Evolutionary conservation across 1,140 invertebrate species (phyloP).

Genomic region (Aphelenchoides fujianensis): DNA sequence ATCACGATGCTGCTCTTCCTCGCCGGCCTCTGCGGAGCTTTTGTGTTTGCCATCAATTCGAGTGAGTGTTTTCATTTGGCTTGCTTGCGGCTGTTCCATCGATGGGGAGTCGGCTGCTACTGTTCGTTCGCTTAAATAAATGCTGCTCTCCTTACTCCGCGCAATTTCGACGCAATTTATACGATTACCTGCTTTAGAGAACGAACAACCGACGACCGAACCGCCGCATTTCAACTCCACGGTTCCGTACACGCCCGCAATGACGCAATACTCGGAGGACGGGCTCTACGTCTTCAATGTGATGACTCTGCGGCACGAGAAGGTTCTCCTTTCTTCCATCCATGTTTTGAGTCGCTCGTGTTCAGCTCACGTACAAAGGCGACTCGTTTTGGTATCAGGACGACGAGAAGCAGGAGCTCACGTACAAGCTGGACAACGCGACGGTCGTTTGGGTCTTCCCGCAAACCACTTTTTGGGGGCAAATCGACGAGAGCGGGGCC

Average conservation of each 20-base stretch:
- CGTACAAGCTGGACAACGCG: slow-evolving; percentile 1
- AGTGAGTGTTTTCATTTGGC: too few relatives aligned
- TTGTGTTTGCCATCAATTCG: not conserved
- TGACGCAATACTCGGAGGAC: not conserved
- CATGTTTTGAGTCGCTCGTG: too few relatives aligned
- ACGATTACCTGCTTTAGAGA: too few relatives aligned
- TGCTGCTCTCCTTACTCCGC: too few relatives aligned
- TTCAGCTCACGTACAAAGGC: not conserved
- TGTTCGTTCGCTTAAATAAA: too few relatives aligned
- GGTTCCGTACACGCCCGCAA: not conserved
- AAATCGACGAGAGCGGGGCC: not conserved
- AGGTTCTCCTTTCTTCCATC: too few relatives aligned
- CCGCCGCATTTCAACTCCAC: not conserved
- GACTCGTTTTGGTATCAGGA: slow-evolving; percentile 26
- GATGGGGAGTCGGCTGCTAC: too few relatives aligned
- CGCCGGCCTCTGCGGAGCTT: not conserved
- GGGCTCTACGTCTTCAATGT: not conserved
- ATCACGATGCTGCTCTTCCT: not conserved
- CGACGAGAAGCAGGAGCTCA: slow-evolving; percentile 10
- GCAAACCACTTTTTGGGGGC: slow-evolving; percentile 2
- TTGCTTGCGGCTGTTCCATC: too few relatives aligned
- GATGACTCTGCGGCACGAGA: not conserved
- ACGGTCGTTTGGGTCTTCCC: slow-evolving; percentile 12
- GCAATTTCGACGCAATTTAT: too few relatives aligned
- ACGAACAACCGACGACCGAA: not conserved